Conservation (phyloP, 2,797 vertebrate genomes). For the Agapornis canus region DNA sequence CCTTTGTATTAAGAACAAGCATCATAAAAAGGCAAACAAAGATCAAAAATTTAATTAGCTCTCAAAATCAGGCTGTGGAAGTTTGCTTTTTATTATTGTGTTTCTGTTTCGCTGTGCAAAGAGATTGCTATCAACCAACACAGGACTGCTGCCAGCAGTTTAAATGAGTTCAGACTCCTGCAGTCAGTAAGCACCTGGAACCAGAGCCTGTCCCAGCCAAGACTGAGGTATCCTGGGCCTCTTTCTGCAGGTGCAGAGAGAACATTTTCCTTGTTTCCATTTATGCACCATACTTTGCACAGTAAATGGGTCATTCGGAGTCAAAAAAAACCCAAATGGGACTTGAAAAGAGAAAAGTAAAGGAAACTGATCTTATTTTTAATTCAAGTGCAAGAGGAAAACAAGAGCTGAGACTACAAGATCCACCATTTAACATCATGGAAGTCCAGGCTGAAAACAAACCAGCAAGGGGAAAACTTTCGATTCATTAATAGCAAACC, state of each 20-base stretch:
- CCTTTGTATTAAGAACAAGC: background rate
- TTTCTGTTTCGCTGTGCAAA: background rate
- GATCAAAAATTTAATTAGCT: background rate
- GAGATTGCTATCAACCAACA: background rate
- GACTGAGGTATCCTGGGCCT: background rate
- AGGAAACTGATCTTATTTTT: background rate
- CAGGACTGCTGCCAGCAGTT: background rate
- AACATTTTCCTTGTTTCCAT: background rate
- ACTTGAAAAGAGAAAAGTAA: background rate
- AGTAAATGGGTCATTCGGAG: fast-evolving
- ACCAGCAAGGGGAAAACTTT: background rate
- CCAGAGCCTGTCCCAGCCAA: background rate
- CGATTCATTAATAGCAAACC: background rate
- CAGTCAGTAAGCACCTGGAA: background rate
- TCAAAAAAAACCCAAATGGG: background rate
- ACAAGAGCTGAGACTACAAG: background rate
- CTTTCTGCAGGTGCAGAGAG: background rate
- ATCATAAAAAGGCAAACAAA: background rate
- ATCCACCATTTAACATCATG: background rate
- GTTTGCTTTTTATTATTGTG: background rate
- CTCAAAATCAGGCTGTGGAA: background rate
- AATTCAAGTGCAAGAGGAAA: background rate
- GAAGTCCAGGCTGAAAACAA: background rate
- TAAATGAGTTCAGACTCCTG: background rate
- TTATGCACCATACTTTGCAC: background rate